phyloP scores from a whole-genome alignment of 2,888 invertebrate genomes.

The Nomada lathburiana region DNA sequence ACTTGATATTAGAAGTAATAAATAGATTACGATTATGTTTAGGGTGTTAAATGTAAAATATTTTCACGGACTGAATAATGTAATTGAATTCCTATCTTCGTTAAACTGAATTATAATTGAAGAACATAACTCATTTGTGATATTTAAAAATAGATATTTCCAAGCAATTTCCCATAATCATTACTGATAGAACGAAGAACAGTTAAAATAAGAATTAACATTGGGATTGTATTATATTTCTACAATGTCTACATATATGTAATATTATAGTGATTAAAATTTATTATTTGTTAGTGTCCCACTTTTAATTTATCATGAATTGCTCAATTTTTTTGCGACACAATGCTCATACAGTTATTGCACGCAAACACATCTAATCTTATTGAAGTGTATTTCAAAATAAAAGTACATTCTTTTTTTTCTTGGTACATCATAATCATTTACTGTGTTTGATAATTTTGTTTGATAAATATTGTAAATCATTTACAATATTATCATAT shows the following conservation, averaged over 20 bases:
- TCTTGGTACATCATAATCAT: constrained; percentile 9
- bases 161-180: neutral
- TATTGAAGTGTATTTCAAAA: constrained; percentile 16
- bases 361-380: constrained; percentile 14
- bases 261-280: neutral
- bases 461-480: too few species aligned
- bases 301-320: neutral
- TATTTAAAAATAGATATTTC: neutral
- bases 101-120: neutral
- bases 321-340: constrained; percentile 1
- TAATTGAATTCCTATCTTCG: neutral
- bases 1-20: neutral
- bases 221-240: neutral
- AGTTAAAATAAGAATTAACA: neutral
- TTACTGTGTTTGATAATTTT: neutral
- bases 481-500: too few species aligned
- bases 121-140: neutral
- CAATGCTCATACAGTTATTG: neutral
- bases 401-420: constrained; percentile 18
- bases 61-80: neutral
- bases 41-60: too few species aligned
- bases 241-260: neutral
- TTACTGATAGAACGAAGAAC: neutral
- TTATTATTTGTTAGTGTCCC: too few species aligned
- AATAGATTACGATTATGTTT: neutral